phyloP scores from a whole-genome alignment of 2,888 invertebrate genomes.

The Epirrita christyi region DNA sequence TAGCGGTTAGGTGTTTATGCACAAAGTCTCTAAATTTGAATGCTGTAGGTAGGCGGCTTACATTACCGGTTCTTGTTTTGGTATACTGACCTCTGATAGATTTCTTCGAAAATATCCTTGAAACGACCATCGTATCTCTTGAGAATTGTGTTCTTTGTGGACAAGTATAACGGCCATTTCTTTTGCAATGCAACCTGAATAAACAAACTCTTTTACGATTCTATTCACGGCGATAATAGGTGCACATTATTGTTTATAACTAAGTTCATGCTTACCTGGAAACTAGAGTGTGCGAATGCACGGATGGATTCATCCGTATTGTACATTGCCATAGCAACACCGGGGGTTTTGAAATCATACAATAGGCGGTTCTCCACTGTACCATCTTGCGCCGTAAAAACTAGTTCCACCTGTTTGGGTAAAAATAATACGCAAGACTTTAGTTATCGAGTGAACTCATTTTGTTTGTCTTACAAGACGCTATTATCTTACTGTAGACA shows the following conservation, averaged over 20 bases:
- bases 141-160: constrained; percentile 96
- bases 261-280: constrained; percentile 82
- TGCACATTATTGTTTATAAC: constrained; percentile 19
- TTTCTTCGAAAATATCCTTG: constrained; percentile 96
- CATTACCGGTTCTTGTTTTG: constrained; percentile 22
- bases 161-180: constrained; percentile 95
- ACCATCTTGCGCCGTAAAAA: constrained; percentile 88
- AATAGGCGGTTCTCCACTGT: constrained; percentile 84
- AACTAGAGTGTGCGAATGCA: constrained; percentile 94
- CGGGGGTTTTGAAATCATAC: constrained; percentile 89
- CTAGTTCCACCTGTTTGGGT: constrained; percentile 86
- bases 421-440: constrained; percentile 11
- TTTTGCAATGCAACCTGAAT: constrained; percentile 89
- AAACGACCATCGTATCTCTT: constrained; percentile 95
- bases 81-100: constrained; percentile 88
- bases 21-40: background rate
- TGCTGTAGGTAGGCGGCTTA: constrained; percentile 6
- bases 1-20: constrained; percentile 9
- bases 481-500: constrained; percentile 27
- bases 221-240: constrained; percentile 2
- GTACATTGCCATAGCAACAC: constrained; percentile 95
- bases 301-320: constrained; percentile 94
- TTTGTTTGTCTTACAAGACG: constrained; percentile 6
- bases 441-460: constrained; percentile 14
- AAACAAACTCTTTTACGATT: constrained; percentile 37